Conservation (phyloP, 2,797 vertebrate genomes). For the Sparus aurata region DNA sequence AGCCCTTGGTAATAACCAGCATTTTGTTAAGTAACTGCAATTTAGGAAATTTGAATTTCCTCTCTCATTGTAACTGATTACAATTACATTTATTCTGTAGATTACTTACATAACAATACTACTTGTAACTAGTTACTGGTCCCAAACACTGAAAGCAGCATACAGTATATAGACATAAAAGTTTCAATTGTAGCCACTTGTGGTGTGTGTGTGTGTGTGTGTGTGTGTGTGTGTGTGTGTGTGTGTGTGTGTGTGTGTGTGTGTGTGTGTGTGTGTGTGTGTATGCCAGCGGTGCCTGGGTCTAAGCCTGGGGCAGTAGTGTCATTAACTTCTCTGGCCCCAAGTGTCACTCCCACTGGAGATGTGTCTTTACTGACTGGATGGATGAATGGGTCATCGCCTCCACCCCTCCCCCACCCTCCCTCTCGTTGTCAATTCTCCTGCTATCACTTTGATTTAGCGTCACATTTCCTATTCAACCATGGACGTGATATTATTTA, state of each 20-base stretch:
- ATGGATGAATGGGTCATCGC: conserved; percentile 56
- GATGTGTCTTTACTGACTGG: conserved; percentile 47
- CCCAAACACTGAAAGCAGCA: too few species aligned
- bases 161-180: background rate
- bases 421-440: conserved; percentile 35
- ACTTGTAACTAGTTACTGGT: too few species aligned
- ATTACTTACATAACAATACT: too few species aligned
- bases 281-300: conserved; percentile 28
- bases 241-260: conserved; percentile 21
- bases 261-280: conserved; percentile 17
- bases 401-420: conserved; percentile 40
- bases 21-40: too few species aligned
- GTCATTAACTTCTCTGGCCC: conserved; percentile 63
- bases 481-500: conserved; percentile 24
- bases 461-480: conserved; percentile 55
- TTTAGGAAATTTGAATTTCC: too few species aligned
- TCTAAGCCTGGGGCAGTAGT: conserved; percentile 52
- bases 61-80: too few species aligned
- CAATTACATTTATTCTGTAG: too few species aligned
- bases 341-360: conserved; percentile 54
- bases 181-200: conserved; percentile 14
- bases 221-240: conserved; percentile 16
- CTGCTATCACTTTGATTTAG: conserved; percentile 58
- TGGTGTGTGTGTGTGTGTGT: conserved; percentile 14
- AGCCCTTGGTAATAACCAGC: too few species aligned